These are phyloP conservation scores for Gnathonemus echidnorhynchus DNA, from an alignment of 2,113 vertebrate species.

Conservation along the genomic window DNA sequence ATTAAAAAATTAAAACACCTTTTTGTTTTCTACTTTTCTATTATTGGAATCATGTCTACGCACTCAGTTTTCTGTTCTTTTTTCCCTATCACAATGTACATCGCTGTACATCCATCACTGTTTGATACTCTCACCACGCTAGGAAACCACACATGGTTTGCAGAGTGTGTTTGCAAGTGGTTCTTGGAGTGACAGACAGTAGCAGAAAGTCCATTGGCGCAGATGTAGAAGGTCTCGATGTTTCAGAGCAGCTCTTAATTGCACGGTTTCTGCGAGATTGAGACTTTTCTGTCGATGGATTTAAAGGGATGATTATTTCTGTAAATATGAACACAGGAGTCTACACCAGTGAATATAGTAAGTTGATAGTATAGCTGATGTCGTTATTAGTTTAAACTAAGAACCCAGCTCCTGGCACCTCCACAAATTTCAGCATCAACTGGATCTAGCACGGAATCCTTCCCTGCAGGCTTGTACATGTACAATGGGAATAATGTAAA, in stretches of 20 bases:
- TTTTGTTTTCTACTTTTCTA: conserved; percentile 9
- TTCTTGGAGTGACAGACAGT: background rate
- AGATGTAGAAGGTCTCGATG: background rate
- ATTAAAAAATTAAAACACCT: background rate
- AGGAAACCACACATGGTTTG: conserved; percentile 3
- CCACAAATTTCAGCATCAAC: background rate
- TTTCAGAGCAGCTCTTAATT: background rate
- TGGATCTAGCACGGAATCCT: background rate
- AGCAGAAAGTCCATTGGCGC: background rate
- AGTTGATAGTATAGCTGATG: background rate
- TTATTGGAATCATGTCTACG: background rate
- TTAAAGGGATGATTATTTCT: background rate
- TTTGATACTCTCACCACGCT: background rate
- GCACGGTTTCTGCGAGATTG: background rate
- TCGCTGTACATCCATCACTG: background rate
- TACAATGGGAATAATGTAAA: background rate
- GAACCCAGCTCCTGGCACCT: too few relatives aligned
- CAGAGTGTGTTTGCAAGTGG: background rate
- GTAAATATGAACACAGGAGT: background rate
- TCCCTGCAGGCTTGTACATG: background rate
- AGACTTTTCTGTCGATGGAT: background rate
- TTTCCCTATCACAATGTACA: background rate
- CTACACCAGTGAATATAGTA: background rate
- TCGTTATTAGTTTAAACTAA: background rate
- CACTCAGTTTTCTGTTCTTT: background rate